Conservation (phyloP, 2,888 invertebrate genomes). For the Drosophila fungiperda region DNA sequence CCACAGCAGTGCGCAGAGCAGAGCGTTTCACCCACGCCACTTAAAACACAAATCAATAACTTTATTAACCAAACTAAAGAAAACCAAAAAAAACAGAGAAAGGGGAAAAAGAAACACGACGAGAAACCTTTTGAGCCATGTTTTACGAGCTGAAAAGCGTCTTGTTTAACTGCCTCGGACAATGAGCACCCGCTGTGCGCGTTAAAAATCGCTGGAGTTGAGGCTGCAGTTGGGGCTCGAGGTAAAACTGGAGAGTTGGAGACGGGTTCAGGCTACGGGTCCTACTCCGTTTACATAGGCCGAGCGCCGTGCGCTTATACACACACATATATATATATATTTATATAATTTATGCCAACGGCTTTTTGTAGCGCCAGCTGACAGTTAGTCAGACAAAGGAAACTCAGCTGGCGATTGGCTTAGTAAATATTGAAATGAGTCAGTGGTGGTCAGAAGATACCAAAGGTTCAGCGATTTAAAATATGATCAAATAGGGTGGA, state of each 20-base stretch:
- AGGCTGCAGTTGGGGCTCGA: constrained; percentile 29
- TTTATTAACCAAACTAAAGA: constrained; percentile 59
- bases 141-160: constrained; percentile 78
- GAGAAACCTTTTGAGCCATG: constrained; percentile 50
- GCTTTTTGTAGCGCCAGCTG: constrained; percentile 69
- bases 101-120: neutral
- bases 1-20: constrained; percentile 42
- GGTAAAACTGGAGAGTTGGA: neutral
- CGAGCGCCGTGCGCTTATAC: constrained; percentile 54
- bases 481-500: constrained; percentile 12
- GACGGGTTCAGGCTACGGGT: constrained; percentile 25
- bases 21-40: constrained; percentile 71
- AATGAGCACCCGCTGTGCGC: constrained; percentile 76
- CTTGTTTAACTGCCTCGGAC: constrained; percentile 77
- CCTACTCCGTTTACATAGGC: constrained; percentile 53
- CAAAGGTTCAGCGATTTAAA: constrained; percentile 11
- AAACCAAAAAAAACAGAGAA: constrained; percentile 29
- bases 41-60: constrained; percentile 78
- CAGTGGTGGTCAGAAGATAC: constrained; percentile 24
- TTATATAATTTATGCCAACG: constrained; percentile 68
- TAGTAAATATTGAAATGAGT: constrained; percentile 44
- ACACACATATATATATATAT: neutral
- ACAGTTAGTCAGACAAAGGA: constrained; percentile 57
- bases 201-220: constrained; percentile 74
- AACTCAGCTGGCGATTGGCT: constrained; percentile 52